Conservation (phyloP, 2,888 invertebrate species). For the Malacosoma neustria region DNA sequence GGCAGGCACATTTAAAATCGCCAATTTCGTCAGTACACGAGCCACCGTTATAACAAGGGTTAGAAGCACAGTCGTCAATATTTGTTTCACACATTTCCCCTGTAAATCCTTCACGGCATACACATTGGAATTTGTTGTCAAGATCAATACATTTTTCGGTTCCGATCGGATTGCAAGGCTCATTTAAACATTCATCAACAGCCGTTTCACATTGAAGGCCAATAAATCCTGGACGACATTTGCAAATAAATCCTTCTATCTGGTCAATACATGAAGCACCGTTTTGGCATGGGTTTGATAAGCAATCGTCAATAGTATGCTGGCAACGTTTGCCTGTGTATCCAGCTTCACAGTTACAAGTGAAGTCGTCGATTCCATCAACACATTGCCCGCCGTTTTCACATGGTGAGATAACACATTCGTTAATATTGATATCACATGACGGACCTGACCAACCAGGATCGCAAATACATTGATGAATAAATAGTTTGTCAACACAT, state of each 20-base stretch:
- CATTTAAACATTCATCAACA: slow-evolving; percentile 92
- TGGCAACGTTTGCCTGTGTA: slow-evolving; percentile 95
- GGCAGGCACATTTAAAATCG: slow-evolving; percentile 87
- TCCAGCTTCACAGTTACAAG: slow-evolving; percentile 94
- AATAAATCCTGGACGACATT: slow-evolving; percentile 93
- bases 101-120: slow-evolving; percentile 91
- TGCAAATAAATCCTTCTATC: slow-evolving; percentile 92
- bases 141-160: slow-evolving; percentile 92
- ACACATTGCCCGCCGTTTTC: slow-evolving; percentile 94
- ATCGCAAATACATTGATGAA: slow-evolving; percentile 91
- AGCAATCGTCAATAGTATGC: slow-evolving; percentile 94
- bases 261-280: slow-evolving; percentile 92
- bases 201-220: slow-evolving; percentile 96
- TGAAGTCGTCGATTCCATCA: slow-evolving; percentile 88
- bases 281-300: slow-evolving; percentile 92
- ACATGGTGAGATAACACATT: slow-evolving; percentile 92
- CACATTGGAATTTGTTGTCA: slow-evolving; percentile 90
- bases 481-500: slow-evolving; percentile 92
- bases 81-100: slow-evolving; percentile 90
- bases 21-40: slow-evolving; percentile 90
- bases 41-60: slow-evolving; percentile 92
- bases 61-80: slow-evolving; percentile 89
- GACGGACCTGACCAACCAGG: slow-evolving; percentile 92
- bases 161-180: slow-evolving; percentile 92
- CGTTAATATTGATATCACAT: slow-evolving; percentile 94